Base-by-base conservation (phyloP, 2,888 invertebrate species). In the Cosmia pyralina region DNA sequence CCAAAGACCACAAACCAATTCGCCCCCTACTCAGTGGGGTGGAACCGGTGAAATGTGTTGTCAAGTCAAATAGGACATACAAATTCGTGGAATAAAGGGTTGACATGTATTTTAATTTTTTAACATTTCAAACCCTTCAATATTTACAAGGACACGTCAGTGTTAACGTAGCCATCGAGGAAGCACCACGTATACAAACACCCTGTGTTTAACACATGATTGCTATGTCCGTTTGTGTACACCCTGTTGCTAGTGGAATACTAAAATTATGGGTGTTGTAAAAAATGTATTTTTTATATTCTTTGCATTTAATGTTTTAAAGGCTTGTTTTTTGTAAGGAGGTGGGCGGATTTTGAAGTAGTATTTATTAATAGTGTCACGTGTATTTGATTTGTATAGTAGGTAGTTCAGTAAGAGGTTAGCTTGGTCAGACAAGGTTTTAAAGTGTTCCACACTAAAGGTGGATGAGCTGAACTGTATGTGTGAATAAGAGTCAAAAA, bases 81-180 rank as follows among this genome's bases (percentile, higher is more conserved):
- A 19, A 44, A 15, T 38, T 58, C 11, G 5, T 38, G 5, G 22
- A 52, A 75, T 15, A 46, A 69, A 28, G 44, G 50, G 46, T 50
- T 58, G 50, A 66, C n/a, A 6, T 4, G 38, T 19, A n/a, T 59
- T 52, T 59, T 0, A 15, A n/a, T 57, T 41, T 44, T 52, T 81
- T 41, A 52, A 58, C 28, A 72, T 55, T 76, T 69, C 41, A 8
- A 11, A 5, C 64, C 65, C 44, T 15, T 38, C 15, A 44, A 57
- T 79, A 64, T 79, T 83, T n/a, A 59, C 28, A 13, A 59, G 79
- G 79, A 66, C 79, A 79, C 79, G 79, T 79, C 83, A 79, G 62
- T 64, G 10, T 19, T 59, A 34, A 38, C 48, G 7, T n/a, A n/a
- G 57, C 83, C 79, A 59, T 58, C 8, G 17, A 44, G 11, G 10